Conservation (phyloP, 2,797 vertebrate genomes). For the Pelobates cultripes region DNA sequence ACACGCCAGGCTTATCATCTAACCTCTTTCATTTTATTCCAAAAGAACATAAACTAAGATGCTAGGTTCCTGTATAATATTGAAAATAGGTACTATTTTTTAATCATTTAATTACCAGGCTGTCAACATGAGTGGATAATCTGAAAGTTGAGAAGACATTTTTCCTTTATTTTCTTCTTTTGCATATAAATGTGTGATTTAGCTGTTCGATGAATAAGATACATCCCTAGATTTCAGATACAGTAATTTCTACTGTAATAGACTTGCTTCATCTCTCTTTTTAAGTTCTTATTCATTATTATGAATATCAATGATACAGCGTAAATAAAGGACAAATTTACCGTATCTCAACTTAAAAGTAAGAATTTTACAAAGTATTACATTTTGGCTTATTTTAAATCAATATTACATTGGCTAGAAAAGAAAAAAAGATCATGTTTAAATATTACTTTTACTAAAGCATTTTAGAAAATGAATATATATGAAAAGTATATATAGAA, state of each 20-base stretch:
- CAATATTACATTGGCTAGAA: no score
- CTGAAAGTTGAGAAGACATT: background rate
- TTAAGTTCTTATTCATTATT: background rate
- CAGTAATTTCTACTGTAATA: background rate
- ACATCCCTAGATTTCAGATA: no score
- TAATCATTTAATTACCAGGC: constrained; percentile 2
- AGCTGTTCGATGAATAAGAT: background rate
- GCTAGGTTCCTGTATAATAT: background rate
- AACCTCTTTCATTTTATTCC: background rate
- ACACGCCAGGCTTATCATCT: background rate
- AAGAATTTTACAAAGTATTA: no score
- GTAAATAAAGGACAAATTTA: no score
- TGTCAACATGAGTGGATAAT: background rate
- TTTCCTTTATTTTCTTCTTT: constrained; percentile 1
- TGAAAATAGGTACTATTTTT: constrained; percentile 1
- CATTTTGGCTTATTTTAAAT: no score
- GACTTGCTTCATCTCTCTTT: background rate
- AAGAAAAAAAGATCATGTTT: no score
- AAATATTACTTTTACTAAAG: no score
- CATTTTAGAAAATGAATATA: no score
- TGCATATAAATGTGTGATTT: background rate
- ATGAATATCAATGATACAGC: no score
- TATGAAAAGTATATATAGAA: no score
- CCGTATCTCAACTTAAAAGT: no score
- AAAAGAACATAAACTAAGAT: background rate